Percentiles rank a stretch among this genome's conserved stretches.
Evolutionary conservation across 2,113 vertebrate genomes (phyloP).

Genomic region (Muscicapa adusta): DNA sequence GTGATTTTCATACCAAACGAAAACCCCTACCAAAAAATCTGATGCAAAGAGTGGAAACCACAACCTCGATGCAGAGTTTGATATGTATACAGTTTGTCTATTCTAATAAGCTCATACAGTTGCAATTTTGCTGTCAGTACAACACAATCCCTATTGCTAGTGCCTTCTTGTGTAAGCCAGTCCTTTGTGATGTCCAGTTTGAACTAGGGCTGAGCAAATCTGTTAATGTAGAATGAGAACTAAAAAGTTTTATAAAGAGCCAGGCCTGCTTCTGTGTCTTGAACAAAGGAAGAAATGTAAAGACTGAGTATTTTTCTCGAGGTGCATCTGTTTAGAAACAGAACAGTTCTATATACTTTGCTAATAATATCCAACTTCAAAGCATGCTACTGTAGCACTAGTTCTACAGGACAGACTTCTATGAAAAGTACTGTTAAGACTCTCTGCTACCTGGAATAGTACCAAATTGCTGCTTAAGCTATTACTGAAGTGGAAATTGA

Average conservation of each 20-base stretch:
- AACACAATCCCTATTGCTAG: background rate
- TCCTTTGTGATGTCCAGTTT: constrained; percentile 1
- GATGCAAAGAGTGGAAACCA: background rate
- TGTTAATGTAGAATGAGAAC: background rate
- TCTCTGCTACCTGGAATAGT: background rate
- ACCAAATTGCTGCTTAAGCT: background rate
- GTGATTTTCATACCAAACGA: background rate
- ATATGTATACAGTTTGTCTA: background rate
- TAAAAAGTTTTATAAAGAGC: background rate
- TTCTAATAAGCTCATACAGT: background rate
- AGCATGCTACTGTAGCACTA: background rate
- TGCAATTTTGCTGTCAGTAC: background rate
- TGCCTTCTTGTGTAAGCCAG: background rate
- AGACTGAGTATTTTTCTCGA: background rate
- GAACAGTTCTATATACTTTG: background rate
- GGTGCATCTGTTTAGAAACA: background rate
- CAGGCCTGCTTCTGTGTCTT: background rate
- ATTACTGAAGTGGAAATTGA: background rate
- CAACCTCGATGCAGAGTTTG: background rate
- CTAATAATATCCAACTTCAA: background rate
- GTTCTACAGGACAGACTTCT: background rate
- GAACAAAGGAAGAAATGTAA: background rate
- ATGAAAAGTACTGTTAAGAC: background rate
- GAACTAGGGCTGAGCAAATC: background rate
- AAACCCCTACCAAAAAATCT: background rate